These are phyloP conservation scores for Pseudococcus longispinus DNA, from an alignment of 2,888 invertebrate genomes.

Conservation along the genomic window DNA sequence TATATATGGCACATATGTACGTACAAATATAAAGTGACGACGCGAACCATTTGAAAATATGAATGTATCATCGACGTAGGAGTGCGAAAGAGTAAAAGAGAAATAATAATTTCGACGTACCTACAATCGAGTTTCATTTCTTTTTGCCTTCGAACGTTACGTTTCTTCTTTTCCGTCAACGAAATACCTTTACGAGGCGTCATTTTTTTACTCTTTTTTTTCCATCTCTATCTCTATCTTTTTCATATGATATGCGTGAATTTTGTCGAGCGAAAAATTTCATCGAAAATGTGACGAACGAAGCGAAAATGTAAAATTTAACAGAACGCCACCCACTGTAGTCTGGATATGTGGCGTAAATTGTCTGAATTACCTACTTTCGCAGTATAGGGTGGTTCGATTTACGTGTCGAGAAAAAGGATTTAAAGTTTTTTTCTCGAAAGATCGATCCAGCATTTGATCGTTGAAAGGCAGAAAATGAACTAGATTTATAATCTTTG, in stretches of 20 bases:
- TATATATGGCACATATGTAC: neutral
- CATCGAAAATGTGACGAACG: neutral
- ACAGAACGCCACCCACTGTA: neutral
- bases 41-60: neutral
- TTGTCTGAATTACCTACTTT: too few species aligned
- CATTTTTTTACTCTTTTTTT: neutral
- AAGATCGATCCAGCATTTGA: too few species aligned
- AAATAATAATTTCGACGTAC: constrained; percentile 5
- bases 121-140: constrained; percentile 12
- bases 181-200: constrained; percentile 9
- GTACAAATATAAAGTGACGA: neutral
- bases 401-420: too few species aligned
- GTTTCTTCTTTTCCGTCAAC: neutral
- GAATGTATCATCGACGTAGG: neutral
- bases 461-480: too few species aligned
- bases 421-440: too few species aligned
- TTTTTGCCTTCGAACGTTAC: neutral
- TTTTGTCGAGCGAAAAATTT: neutral
- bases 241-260: neutral
- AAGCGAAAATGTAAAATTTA: neutral
- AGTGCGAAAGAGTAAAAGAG: neutral
- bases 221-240: neutral
- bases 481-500: too few species aligned
- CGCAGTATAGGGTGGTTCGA: too few species aligned
- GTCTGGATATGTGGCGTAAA: neutral